Evolutionary conservation across 2,888 invertebrate genomes (phyloP).

Genomic region (Mesopsocus fuscifrons): DNA sequence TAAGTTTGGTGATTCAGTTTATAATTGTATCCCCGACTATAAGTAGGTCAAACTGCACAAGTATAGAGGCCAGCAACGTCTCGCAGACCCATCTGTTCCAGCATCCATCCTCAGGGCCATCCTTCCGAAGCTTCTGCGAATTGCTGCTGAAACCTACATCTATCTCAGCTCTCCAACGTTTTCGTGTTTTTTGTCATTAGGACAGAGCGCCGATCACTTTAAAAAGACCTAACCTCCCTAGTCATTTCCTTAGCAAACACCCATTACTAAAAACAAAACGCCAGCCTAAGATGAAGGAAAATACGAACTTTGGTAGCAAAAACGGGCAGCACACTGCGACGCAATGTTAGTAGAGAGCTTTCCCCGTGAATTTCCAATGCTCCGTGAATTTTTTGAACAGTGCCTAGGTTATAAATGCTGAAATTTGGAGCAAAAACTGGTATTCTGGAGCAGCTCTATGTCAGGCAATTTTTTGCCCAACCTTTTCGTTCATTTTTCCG

Average conservation of each 20-base stretch:
- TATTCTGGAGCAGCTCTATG: conserved; percentile 8
- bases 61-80: no score
- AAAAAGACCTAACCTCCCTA: not conserved
- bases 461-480: conserved; percentile 6
- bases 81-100: no score
- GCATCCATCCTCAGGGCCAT: no score
- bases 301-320: conserved; percentile 9
- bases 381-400: not conserved
- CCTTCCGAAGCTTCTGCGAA: no score
- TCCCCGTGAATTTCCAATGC: not conserved
- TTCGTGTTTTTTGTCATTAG: conserved; percentile 9
- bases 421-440: conserved; percentile 10
- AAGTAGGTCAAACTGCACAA: no score
- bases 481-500: not conserved
- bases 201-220: not conserved
- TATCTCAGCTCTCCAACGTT: conserved; percentile 6
- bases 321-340: conserved; percentile 3
- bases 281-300: conserved; percentile 8
- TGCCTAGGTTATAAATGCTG: conserved; percentile 7
- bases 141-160: conserved; percentile 2
- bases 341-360: not conserved
- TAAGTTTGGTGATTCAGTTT: no score
- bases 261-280: not conserved
- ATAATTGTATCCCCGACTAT: no score
- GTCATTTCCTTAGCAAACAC: not conserved